Percentiles rank a stretch among this genome's conserved stretches.
Evolutionary conservation across 2,113 vertebrate genomes (phyloP).

Genomic region (Phalacrocorax carbo): DNA sequence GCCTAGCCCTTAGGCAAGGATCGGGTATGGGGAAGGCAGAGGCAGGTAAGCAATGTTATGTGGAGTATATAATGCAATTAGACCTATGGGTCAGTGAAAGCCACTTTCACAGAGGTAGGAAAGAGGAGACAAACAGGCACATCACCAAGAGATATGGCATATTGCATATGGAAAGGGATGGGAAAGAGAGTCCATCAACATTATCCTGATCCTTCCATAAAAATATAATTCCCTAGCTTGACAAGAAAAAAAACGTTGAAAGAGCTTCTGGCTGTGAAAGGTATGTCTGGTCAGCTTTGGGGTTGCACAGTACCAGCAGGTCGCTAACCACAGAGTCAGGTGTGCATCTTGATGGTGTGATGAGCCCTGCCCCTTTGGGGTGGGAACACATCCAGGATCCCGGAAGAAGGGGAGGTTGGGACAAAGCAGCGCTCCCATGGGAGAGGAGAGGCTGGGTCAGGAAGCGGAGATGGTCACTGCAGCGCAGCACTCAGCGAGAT

Average conservation of each 20-base stretch:
- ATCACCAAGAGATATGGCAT: not conserved
- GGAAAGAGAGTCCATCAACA: not conserved
- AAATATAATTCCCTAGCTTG: not conserved
- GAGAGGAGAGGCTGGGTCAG: not conserved
- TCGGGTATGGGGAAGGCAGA: not conserved
- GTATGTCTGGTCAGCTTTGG: not conserved
- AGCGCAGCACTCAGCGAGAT: not conserved
- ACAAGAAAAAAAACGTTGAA: not conserved
- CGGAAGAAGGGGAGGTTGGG: not conserved
- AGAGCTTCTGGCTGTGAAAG: not conserved
- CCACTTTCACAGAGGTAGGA: not conserved
- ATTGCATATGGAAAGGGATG: not conserved
- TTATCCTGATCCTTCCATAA: not conserved
- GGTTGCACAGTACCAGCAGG: not conserved
- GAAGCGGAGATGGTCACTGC: not conserved
- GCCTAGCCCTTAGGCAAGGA: not conserved
- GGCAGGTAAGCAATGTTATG: rapidly evolving
- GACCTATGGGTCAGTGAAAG: not conserved
- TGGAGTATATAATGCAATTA: not conserved
- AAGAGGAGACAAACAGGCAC: not conserved
- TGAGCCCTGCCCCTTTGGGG: not conserved
- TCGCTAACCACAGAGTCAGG: not conserved
- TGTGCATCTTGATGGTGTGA: not conserved
- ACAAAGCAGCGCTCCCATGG: not conserved
- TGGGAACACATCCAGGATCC: not conserved